A percentile compares a stretch with the other conserved stretches of the same genome.
These are phyloP conservation scores for Spodoptera littoralis DNA, from an alignment of 2,888 invertebrate genomes.

Conservation along the genomic window DNA sequence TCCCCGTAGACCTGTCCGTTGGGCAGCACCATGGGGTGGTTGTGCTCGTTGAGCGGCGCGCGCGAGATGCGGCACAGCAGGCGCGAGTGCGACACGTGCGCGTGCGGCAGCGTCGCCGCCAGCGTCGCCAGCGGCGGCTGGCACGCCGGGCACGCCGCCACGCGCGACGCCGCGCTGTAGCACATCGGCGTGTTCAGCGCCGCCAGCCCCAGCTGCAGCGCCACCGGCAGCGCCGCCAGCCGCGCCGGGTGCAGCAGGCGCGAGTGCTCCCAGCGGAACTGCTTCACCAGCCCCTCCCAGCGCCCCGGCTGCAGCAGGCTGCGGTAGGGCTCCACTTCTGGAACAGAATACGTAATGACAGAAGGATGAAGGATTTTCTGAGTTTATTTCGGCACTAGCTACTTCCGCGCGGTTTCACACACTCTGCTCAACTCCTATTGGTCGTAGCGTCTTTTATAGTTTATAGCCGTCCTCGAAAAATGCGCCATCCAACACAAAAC, in stretches of 20 bases:
- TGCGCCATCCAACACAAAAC: too few species aligned
- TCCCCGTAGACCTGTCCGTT: constrained; percentile 99
- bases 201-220: constrained; percentile 96
- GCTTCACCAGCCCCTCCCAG: constrained; percentile 95
- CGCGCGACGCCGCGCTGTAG: constrained; percentile 91
- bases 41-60: constrained; percentile 97
- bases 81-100: constrained; percentile 98
- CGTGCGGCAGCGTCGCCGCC: constrained; percentile 96
- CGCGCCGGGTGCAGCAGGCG: constrained; percentile 97
- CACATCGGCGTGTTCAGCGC: constrained; percentile 96
- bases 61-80: constrained; percentile 97
- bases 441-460: too few species aligned
- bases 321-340: constrained; percentile 92
- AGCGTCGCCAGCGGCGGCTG: constrained; percentile 95
- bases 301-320: constrained; percentile 90
- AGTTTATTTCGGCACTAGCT: too few species aligned
- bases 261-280: constrained; percentile 98
- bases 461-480: too few species aligned
- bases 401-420: too few species aligned
- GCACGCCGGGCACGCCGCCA: constrained; percentile 97
- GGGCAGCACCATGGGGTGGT: constrained; percentile 99
- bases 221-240: constrained; percentile 96
- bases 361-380: too few species aligned
- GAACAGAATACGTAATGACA: not conserved
- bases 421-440: too few species aligned